Evolutionary conservation across 2,113 vertebrate species (phyloP), one percentile per base, ranked within the genome.

Genomic region (Suricata suricatta): DNA sequence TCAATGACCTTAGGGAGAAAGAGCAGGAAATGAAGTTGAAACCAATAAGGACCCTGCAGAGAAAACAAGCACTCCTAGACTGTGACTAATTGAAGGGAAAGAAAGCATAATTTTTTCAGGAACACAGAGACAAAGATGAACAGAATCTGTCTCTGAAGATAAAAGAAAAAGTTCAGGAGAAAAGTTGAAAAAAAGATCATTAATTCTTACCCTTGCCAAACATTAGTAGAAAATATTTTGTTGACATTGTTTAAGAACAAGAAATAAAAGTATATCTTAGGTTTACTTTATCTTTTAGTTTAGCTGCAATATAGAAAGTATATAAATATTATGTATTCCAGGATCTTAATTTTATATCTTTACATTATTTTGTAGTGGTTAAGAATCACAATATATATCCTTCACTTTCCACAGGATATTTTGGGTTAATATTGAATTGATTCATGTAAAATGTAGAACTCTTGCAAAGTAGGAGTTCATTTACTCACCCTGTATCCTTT

Each of bases 1-100:
- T 96, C 93, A 96, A 23, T 90, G 69, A 88, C 88, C 80, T 92
- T 72, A 57, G 74, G 64, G 83, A 63, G 47, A 90, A 90, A 91
- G 14, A 50, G n/a, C 92, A 98, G 97, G 96, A 98, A 97, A 97
- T 95, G 38, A 90, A 94, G 57, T 52, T 85, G 74, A 96, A 92
- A 97, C 68, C 92, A 97, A 47, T 76, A 92, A 71, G 74, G 29
- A 71, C 41, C 50, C 80, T 44, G 57, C 50, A 90, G 96, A 96
- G 71, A 96, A 95, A 94, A 97, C 27, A 95, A 94, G 89, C 15
- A 25, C 52, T 74, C 29, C 21, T 54, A 91, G 82, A 63, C 69
- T 66, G 71, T 93, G 47, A 93, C n/a, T 94, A 96, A 96, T 12
- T 92, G 47, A 96, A 84, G 16, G 23, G 29, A 90, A 69, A 95